Conservation (phyloP, 1,140 invertebrate species). For the Eriocheir sinensis region DNA sequence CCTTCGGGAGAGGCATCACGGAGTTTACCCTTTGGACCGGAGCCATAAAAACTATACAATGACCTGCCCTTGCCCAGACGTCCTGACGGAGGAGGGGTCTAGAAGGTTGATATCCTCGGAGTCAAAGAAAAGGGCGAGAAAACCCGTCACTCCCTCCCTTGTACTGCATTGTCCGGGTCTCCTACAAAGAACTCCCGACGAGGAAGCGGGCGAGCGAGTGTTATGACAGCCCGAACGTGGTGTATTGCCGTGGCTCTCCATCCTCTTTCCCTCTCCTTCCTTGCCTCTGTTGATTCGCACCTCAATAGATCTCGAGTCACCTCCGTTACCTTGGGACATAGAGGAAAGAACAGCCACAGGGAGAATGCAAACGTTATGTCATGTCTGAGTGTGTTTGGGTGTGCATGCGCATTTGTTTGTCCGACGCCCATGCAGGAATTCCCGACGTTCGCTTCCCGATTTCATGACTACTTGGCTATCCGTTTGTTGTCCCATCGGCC, state of each 20-base stretch:
- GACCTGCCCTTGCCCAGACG: neutral
- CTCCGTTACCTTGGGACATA: neutral
- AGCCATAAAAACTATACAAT: neutral
- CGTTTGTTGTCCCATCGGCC: no score
- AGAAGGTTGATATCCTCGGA: neutral
- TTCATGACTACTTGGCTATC: neutral
- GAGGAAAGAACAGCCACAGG: neutral
- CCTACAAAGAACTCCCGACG: neutral
- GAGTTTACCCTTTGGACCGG: neutral
- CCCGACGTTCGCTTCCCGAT: neutral
- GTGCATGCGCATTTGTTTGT: neutral
- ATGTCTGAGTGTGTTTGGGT: conserved; percentile 32
- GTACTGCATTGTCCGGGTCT: neutral
- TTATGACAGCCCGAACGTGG: neutral
- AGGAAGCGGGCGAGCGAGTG: neutral
- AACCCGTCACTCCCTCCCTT: neutral
- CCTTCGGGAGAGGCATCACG: neutral
- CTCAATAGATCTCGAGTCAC: neutral
- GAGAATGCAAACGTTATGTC: neutral
- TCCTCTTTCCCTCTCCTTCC: neutral
- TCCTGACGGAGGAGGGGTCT: neutral
- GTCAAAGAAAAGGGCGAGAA: neutral
- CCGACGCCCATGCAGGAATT: no score
- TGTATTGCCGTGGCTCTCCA: no score
- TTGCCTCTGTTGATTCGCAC: neutral